Conservation (phyloP, 1,140 invertebrate genomes). For the Drosophila bocqueti region DNA sequence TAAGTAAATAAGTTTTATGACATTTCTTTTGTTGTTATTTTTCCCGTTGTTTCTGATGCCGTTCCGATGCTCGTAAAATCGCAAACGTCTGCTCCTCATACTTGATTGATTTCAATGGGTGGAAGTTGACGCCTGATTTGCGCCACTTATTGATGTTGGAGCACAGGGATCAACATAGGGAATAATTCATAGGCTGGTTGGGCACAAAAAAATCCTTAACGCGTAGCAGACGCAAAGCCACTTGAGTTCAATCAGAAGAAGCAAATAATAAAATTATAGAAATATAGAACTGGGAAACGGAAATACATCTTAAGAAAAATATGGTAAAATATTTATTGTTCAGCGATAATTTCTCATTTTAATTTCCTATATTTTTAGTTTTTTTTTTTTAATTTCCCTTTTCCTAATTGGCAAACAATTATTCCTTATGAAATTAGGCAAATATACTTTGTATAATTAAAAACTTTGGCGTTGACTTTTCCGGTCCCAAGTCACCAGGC, state of each 20-base stretch:
- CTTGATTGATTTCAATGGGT: conserved; percentile 76
- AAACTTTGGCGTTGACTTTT: conserved; percentile 76
- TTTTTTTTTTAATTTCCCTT: background rate
- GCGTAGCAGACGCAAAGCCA: conserved; percentile 1
- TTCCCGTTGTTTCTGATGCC: conserved; percentile 29
- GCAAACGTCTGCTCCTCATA: conserved; percentile 58
- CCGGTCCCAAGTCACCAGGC: conserved; percentile 63
- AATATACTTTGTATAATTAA: conserved; percentile 73
- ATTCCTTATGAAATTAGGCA: conserved; percentile 45
- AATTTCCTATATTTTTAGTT: too few relatives aligned
- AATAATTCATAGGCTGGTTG: conserved; percentile 37
- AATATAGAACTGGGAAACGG: background rate
- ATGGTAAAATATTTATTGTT: background rate
- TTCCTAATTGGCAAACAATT: background rate
- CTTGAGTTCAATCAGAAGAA: background rate
- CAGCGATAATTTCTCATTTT: background rate
- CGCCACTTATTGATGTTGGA: conserved; percentile 30
- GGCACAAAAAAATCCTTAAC: conserved; percentile 1
- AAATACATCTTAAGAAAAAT: background rate
- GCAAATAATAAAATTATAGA: background rate
- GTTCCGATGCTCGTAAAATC: conserved; percentile 62
- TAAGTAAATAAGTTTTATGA: conserved; percentile 84
- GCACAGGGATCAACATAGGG: conserved; percentile 15
- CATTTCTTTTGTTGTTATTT: conserved; percentile 57
- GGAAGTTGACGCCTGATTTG: conserved; percentile 27